These are phyloP conservation scores for Hystrix cristata DNA, from an alignment of 2,113 vertebrate species.

Conservation along the genomic window DNA sequence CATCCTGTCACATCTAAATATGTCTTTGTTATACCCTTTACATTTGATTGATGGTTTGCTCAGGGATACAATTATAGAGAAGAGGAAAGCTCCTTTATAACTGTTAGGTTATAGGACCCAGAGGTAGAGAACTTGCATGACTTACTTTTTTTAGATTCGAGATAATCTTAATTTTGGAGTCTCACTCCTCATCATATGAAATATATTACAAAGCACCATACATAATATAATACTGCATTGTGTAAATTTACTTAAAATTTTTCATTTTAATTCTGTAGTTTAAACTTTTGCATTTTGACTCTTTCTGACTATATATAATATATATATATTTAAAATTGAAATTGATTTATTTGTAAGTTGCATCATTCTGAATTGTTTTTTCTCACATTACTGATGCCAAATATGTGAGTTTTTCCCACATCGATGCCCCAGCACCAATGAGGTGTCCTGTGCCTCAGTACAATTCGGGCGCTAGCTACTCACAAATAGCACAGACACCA, in stretches of 20 bases:
- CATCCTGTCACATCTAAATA: slow-evolving; percentile 45
- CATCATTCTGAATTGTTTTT: neutral
- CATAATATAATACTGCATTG: neutral
- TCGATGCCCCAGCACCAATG: neutral
- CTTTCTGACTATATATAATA: neutral
- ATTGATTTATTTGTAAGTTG: neutral
- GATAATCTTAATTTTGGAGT: neutral
- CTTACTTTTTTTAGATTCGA: neutral
- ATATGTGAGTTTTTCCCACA: neutral
- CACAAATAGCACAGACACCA: neutral
- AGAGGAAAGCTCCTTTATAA: neutral
- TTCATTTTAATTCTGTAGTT: neutral
- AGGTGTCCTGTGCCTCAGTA: neutral
- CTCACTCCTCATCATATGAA: neutral
- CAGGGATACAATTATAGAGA: neutral
- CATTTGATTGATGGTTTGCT: neutral
- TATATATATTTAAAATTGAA: neutral
- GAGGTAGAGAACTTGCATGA: neutral
- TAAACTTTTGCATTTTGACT: neutral
- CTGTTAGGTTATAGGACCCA: neutral
- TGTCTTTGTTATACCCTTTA: slow-evolving; percentile 29
- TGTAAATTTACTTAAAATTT: neutral
- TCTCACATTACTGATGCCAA: neutral
- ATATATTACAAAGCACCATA: neutral
- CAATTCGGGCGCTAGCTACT: neutral